These are phyloP conservation scores for Auanema freiburgensis DNA, from an alignment of 2,888 invertebrate species.

Conservation along the genomic window DNA sequence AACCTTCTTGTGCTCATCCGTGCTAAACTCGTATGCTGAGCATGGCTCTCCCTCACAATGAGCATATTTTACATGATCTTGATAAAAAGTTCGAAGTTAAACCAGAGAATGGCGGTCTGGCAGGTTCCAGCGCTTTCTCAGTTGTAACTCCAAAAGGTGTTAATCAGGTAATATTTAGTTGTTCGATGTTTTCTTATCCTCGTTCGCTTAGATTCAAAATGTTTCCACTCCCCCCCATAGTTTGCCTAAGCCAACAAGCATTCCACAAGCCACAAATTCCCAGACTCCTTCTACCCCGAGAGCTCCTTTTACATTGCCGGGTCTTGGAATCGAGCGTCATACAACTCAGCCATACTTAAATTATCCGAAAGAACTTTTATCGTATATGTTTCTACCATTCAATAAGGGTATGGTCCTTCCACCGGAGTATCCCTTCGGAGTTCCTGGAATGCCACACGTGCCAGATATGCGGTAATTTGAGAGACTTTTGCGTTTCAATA, in stretches of 20 bases:
- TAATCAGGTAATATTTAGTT: too few species aligned
- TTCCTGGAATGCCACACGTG: not conserved
- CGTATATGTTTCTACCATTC: not conserved
- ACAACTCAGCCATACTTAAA: constrained; percentile 6
- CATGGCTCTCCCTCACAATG: too few species aligned
- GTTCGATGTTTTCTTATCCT: not conserved
- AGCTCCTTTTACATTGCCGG: constrained; percentile 11
- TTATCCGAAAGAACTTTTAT: not conserved
- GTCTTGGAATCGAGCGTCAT: constrained; percentile 21
- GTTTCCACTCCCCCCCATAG: too few species aligned
- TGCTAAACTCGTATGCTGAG: too few species aligned
- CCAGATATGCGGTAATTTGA: not conserved
- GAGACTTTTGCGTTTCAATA: not conserved
- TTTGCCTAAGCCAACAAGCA: too few species aligned
- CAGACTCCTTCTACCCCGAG: constrained; percentile 1
- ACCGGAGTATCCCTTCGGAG: constrained; percentile 1
- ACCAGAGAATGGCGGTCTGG: too few species aligned
- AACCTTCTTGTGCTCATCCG: too few species aligned
- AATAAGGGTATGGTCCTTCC: not conserved
- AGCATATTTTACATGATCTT: too few species aligned
- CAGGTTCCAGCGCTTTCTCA: too few species aligned
- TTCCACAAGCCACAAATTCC: not conserved
- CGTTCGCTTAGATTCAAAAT: not conserved
- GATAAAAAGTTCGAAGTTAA: too few species aligned
- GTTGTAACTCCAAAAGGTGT: too few species aligned